phyloP scores from a whole-genome alignment of 37 sponge, comb jelly and placozoan species.

The Cladorhizidae sp. region DNA sequence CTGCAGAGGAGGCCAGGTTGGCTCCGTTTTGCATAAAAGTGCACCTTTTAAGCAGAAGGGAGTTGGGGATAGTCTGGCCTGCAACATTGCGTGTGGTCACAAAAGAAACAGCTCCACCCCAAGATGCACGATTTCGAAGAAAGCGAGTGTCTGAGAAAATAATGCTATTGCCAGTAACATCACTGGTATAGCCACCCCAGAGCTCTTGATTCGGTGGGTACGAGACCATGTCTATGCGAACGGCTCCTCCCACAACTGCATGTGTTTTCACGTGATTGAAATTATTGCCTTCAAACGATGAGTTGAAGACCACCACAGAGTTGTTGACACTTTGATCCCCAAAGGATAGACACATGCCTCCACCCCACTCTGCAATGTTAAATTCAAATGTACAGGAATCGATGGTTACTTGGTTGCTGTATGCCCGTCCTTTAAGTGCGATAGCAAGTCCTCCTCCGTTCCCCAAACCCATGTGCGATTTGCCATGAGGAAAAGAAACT shows the following conservation, averaged over 20 bases:
- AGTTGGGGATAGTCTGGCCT: slow-evolving; percentile 16
- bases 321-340: slow-evolving; percentile 40
- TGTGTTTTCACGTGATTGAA: not conserved
- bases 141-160: not conserved
- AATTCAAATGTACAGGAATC: not conserved
- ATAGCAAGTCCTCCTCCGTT: slow-evolving; percentile 65
- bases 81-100: slow-evolving; percentile 5
- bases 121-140: not conserved
- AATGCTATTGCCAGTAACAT: slow-evolving; percentile 8
- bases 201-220: slow-evolving; percentile 20
- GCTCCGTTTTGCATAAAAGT: slow-evolving; percentile 9
- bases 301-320: not conserved
- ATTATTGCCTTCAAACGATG: not conserved
- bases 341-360: slow-evolving; percentile 38
- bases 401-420: slow-evolving; percentile 13
- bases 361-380: slow-evolving; percentile 45
- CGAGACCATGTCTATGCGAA: slow-evolving; percentile 25
- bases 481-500: slow-evolving; percentile 2
- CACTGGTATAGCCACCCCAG: not conserved
- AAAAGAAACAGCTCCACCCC: slow-evolving; percentile 44
- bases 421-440: slow-evolving; percentile 38
- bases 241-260: slow-evolving; percentile 30
- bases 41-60: slow-evolving; percentile 25
- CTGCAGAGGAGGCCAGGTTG: slow-evolving; percentile 19
- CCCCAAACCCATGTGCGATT: slow-evolving; percentile 38